A percentile compares a stretch with the other conserved stretches of the same genome.
phyloP scores from a whole-genome alignment of 2,797 vertebrate species.

The Premnoplex brunnescens region DNA sequence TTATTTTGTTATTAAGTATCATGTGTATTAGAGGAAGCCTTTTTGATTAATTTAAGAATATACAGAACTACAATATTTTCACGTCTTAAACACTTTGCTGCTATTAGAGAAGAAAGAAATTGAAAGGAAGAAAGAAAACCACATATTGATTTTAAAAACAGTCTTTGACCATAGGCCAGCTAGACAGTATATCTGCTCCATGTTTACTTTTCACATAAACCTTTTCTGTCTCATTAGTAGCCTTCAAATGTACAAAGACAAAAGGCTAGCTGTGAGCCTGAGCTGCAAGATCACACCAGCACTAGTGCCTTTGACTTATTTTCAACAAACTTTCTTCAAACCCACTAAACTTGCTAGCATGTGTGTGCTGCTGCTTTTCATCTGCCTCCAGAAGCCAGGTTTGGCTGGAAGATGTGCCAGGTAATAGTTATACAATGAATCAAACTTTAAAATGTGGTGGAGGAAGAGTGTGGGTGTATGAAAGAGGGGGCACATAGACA shows the following conservation, averaged over 20 bases:
- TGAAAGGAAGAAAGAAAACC: background rate
- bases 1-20: background rate
- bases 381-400: background rate
- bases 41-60: background rate
- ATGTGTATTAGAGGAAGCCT: background rate
- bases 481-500: background rate
- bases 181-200: background rate
- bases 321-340: conserved; percentile 8
- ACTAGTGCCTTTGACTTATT: background rate
- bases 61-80: background rate
- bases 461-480: fast-evolving
- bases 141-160: background rate
- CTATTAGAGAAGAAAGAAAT: background rate
- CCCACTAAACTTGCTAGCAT: background rate
- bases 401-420: background rate
- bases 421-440: background rate
- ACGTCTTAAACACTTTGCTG: background rate
- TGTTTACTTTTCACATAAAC: conserved; percentile 14
- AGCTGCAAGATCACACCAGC: background rate
- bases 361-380: background rate
- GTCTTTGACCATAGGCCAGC: background rate
- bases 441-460: background rate
- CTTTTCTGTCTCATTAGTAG: background rate
- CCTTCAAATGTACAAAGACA: background rate
- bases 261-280: background rate